Evolutionary conservation across 2,113 vertebrate genomes (phyloP), one percentile per base, ranked within the genome.

Genomic region (Climacteris rufus): DNA sequence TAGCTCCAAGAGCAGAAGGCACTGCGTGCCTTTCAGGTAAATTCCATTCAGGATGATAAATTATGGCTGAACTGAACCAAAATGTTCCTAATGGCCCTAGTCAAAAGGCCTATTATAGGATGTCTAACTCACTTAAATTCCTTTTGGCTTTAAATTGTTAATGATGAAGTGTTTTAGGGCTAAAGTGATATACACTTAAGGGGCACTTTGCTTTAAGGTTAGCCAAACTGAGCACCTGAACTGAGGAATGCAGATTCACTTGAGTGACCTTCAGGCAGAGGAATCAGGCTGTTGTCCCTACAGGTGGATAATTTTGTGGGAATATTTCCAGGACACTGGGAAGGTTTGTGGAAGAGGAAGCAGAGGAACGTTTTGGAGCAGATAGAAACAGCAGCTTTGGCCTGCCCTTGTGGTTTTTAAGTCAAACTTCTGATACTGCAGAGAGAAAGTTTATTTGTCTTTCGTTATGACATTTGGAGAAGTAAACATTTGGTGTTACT

Each of bases 71-170:
- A 83, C 87, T 61, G 78, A 83, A 96, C 95, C 92, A 96, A 95
- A 98, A 97, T 95, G 92, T 94, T 95, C 94, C 90, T 97, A 97
- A 97, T 97, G 94, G 93, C 88, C 87, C 61, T 88, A 95, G 96
- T 96, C 96, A 95, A 96, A 97, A 94, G 95, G 82, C 92, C 96
- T 96, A 96, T 98, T 98, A 97, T 75, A 96, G 95, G 78, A 95
- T 97, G 97, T 97, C 97, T 96, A 97, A 97, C 96, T 97, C 97
- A 94, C 96, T 98, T 97, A 97, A 95, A 95, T 97, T 97, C 87
- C 95, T 97, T 97, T 98, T 95, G 96, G 83, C 88, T 95, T 97
- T 97, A 97, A 96, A 97, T 96, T 42, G 45, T 91, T 97, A 95
- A 96, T 96, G 94, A 95, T 97, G 88, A 94, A 52, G 57, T 94